Evolutionary conservation across 2,888 invertebrate species (phyloP).

Genomic region (Syritta pipiens): DNA sequence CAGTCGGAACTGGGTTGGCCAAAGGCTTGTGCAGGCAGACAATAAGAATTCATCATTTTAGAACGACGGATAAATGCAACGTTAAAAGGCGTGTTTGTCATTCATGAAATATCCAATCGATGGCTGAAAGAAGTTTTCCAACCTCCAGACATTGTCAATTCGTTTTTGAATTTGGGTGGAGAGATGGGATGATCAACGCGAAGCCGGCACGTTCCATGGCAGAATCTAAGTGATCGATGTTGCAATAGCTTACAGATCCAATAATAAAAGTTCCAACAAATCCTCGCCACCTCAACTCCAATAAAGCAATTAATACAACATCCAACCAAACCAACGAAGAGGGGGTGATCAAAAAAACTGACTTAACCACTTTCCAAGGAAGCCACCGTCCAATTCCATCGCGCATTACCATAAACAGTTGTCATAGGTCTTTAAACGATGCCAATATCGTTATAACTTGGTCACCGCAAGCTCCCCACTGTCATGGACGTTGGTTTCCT

Average conservation of each 20-base stretch:
- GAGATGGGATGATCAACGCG: too few relatives aligned
- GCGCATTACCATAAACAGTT: slow-evolving; percentile 66
- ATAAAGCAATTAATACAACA: slow-evolving; percentile 67
- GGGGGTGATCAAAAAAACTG: slow-evolving; percentile 14
- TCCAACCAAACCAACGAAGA: slow-evolving; percentile 30
- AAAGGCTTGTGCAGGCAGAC: too few relatives aligned
- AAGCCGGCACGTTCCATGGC: too few relatives aligned
- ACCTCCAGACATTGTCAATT: slow-evolving; percentile 45
- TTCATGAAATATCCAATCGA: too few relatives aligned
- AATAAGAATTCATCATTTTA: too few relatives aligned
- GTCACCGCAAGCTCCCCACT: slow-evolving; percentile 27
- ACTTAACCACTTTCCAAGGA: slow-evolving; percentile 45
- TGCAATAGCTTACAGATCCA: slow-evolving; percentile 29
- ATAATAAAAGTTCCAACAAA: too few relatives aligned
- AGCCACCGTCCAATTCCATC: slow-evolving; percentile 52
- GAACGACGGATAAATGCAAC: too few relatives aligned
- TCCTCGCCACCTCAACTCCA: slow-evolving; percentile 33
- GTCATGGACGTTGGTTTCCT: slow-evolving; percentile 42
- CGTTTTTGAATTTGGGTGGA: too few relatives aligned
- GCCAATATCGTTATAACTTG: slow-evolving; percentile 59
- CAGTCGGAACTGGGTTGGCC: too few relatives aligned
- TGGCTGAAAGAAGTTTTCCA: too few relatives aligned
- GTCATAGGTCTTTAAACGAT: slow-evolving; percentile 64
- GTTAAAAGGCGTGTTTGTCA: too few relatives aligned
- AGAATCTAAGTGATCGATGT: too few relatives aligned